Percentiles rank a stretch among this genome's conserved stretches.
phyloP scores from a whole-genome alignment of 2,888 invertebrate species.

The Epirrhoe alternata region DNA sequence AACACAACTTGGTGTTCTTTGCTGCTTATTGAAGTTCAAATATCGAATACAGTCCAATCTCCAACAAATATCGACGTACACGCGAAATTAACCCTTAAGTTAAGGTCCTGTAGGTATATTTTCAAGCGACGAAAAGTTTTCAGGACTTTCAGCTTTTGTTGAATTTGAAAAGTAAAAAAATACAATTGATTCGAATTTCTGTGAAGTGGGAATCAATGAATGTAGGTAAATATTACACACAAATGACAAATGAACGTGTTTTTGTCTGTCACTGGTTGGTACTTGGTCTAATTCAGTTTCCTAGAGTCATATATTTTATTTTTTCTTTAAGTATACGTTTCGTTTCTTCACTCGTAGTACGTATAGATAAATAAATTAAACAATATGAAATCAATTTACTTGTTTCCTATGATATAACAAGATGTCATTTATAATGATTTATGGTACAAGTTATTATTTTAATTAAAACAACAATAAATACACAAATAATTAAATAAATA shows the following conservation, averaged over 20 bases:
- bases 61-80: neutral
- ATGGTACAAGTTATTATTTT: constrained; percentile 47
- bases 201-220: constrained; percentile 13
- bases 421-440: constrained; percentile 44
- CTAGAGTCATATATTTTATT: too few species aligned
- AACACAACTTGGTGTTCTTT: constrained; percentile 11
- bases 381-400: constrained; percentile 38
- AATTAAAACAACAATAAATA: constrained; percentile 54
- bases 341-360: too few species aligned
- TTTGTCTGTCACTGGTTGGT: constrained; percentile 10
- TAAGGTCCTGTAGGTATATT: neutral
- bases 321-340: too few species aligned
- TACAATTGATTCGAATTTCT: constrained; percentile 24
- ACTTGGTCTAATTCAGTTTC: too few species aligned
- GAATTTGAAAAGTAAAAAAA: constrained; percentile 10
- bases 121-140: neutral
- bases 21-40: constrained; percentile 15
- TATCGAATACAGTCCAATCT: constrained; percentile 9
- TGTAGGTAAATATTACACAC: neutral
- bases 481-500: constrained; percentile 48
- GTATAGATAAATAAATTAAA: neutral
- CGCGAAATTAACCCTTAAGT: neutral
- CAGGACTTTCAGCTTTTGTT: constrained; percentile 5
- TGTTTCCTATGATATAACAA: constrained; percentile 31
- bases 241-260: constrained; percentile 7